phyloP scores from a whole-genome alignment of 2,797 vertebrate genomes.

The Gymnoscopelus braueri region DNA sequence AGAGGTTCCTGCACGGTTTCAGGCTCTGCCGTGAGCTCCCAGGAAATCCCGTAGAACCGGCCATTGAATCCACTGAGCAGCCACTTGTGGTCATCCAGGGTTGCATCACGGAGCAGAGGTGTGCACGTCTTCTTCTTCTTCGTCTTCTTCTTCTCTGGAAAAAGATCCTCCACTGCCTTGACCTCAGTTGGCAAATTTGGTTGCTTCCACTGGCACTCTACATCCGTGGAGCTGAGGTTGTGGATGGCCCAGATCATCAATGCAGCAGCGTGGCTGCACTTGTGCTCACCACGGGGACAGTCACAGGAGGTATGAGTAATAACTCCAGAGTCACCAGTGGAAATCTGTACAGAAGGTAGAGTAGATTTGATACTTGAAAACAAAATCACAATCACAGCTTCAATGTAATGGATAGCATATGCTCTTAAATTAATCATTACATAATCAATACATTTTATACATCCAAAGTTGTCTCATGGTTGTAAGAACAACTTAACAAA shows the following conservation, averaged over 20 bases:
- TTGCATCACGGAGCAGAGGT: too few relatives aligned
- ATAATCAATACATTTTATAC: not conserved
- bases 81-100: too few relatives aligned
- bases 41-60: too few relatives aligned
- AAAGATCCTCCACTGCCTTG: not conserved
- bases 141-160: not conserved
- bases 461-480: not conserved
- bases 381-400: not conserved
- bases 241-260: constrained; percentile 3
- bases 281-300: not conserved
- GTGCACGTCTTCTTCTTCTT: too few relatives aligned
- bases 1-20: too few relatives aligned
- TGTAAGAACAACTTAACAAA: not conserved
- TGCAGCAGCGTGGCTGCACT: constrained; percentile 3
- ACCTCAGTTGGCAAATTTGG: not conserved
- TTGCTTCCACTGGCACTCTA: constrained; percentile 10
- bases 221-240: constrained; percentile 1
- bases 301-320: not conserved
- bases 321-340: not conserved
- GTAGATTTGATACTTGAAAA: not conserved
- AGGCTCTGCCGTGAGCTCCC: too few relatives aligned
- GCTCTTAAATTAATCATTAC: not conserved
- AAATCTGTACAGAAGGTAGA: not conserved
- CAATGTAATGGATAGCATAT: not conserved
- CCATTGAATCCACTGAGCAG: too few relatives aligned